Conservation (phyloP, 2,888 invertebrate genomes). For the Lordiphosa andalusiaca region DNA sequence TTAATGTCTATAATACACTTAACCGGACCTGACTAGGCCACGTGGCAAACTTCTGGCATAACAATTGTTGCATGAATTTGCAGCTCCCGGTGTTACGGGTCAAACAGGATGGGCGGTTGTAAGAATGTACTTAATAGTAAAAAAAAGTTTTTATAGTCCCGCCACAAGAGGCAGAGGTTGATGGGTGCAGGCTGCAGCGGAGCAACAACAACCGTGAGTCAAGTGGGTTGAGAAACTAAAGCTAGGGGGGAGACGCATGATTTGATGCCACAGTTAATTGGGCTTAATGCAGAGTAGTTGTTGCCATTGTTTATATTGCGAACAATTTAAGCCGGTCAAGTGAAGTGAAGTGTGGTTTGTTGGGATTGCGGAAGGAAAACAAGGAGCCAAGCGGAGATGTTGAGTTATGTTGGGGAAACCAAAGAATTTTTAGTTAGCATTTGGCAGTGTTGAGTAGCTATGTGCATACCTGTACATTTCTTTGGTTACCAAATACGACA, state of each 20-base stretch:
- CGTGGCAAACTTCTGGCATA: constrained; percentile 60
- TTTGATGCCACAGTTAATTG: constrained; percentile 43
- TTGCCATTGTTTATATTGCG: constrained; percentile 13
- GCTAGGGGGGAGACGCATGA: constrained; percentile 7
- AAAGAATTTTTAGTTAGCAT: neutral
- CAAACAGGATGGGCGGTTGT: constrained; percentile 4
- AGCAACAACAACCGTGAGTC: no score
- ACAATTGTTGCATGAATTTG: constrained; percentile 70
- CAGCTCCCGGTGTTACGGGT: constrained; percentile 26
- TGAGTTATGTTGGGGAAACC: constrained; percentile 12
- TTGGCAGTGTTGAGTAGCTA: neutral
- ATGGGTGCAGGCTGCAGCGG: no score
- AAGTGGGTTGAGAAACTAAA: no score
- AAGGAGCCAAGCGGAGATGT: neutral
- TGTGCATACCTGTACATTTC: no score
- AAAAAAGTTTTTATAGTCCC: constrained; percentile 46
- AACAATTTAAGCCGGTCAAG: constrained; percentile 10
- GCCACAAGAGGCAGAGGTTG: constrained; percentile 22
- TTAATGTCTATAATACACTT: constrained; percentile 14
- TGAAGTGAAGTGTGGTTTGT: constrained; percentile 10
- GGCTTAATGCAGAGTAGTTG: constrained; percentile 38
- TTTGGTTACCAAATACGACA: no score
- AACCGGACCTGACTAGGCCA: constrained; percentile 29
- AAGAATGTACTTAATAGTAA: constrained; percentile 30
- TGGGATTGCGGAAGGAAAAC: constrained; percentile 1